phyloP scores from a whole-genome alignment of 2,797 vertebrate genomes.

The Sebastolobus altivelis region DNA sequence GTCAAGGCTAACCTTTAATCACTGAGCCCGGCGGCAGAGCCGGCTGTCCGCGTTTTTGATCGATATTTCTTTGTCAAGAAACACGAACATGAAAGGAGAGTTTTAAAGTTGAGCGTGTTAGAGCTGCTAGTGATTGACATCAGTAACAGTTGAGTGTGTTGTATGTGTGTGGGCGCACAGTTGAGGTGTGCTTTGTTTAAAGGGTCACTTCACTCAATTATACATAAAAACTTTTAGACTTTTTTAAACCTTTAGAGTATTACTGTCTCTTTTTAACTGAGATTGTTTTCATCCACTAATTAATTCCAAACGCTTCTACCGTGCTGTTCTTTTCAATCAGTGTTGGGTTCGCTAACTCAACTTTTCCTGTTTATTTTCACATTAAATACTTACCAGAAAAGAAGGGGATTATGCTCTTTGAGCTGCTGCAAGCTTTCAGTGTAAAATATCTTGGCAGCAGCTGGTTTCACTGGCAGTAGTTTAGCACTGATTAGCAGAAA shows the following conservation, averaged over 20 bases:
- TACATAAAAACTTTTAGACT: background rate
- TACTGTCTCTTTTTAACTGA: background rate
- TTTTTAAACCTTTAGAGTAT: background rate
- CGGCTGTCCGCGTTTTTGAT: background rate
- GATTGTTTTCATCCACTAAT: background rate
- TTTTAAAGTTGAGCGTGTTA: slow-evolving; percentile 22
- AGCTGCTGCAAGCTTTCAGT: background rate
- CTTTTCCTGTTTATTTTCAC: background rate
- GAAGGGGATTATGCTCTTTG: background rate
- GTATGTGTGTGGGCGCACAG: background rate
- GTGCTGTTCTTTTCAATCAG: background rate
- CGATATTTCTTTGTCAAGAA: slow-evolving; percentile 21
- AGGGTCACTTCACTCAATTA: background rate
- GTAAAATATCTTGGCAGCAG: background rate
- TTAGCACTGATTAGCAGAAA: background rate
- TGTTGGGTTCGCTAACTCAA: background rate
- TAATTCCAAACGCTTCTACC: background rate
- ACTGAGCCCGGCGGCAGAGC: background rate
- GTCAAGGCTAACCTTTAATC: slow-evolving; percentile 67
- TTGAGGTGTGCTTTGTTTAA: background rate
- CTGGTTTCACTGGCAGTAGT: background rate
- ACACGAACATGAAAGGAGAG: slow-evolving; percentile 16
- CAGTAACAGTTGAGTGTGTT: background rate
- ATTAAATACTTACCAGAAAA: background rate
- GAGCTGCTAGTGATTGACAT: slow-evolving; percentile 15